Percentiles rank a stretch among this genome's conserved stretches.
phyloP scores from a whole-genome alignment of 2,888 invertebrate genomes.

The Tetragonisca angustula region DNA sequence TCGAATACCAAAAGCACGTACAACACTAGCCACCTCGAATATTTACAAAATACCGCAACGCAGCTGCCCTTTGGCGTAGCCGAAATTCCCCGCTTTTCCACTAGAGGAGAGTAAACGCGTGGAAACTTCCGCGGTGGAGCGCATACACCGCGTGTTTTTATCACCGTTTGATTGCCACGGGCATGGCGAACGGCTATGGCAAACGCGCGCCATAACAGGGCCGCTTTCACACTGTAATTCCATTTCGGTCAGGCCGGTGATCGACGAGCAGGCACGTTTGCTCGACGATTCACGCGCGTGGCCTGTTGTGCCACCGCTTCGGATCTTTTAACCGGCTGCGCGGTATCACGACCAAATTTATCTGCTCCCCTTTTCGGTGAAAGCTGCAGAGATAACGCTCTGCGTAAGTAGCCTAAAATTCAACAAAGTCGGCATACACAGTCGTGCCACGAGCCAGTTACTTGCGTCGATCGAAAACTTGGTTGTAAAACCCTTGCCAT shows the following conservation, averaged over 20 bases:
- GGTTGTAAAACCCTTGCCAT: too few species aligned
- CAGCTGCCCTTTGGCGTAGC: neutral
- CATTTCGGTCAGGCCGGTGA: conserved; percentile 36
- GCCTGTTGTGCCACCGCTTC: neutral
- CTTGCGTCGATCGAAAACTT: too few species aligned
- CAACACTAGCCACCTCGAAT: too few species aligned
- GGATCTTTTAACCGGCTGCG: neutral
- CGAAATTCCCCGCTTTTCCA: neutral
- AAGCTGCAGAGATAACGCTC: too few species aligned
- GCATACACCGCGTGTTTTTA: neutral
- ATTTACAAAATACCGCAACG: neutral
- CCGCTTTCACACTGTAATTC: conserved; percentile 35
- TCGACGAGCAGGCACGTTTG: neutral
- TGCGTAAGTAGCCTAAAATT: too few species aligned
- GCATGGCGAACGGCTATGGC: neutral
- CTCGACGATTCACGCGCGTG: neutral
- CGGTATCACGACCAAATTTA: conserved; percentile 36
- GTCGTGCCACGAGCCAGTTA: too few species aligned
- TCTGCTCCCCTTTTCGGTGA: too few species aligned
- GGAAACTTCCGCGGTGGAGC: neutral
- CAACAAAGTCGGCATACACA: too few species aligned
- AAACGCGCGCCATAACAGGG: neutral
- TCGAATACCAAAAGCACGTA: too few species aligned
- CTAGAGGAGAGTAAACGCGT: neutral
- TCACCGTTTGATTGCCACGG: conserved; percentile 10